Conservation (phyloP, 1,140 invertebrate species). For the Drosophila leontia region DNA sequence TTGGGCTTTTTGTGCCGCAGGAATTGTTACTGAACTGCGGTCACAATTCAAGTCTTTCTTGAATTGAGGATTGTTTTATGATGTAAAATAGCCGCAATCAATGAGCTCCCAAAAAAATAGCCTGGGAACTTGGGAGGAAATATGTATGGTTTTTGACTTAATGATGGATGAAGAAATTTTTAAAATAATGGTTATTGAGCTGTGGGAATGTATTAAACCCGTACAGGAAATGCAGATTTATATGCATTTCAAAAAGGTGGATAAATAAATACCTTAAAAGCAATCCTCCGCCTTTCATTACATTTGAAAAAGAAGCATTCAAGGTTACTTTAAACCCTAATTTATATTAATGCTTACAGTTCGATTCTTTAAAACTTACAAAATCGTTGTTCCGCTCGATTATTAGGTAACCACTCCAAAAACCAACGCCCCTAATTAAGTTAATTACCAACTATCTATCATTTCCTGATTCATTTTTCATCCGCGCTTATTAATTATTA, state of each 20-base stretch:
- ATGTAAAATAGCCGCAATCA: constrained; percentile 35
- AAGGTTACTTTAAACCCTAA: neutral
- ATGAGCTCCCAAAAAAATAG: constrained; percentile 28
- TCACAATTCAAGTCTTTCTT: constrained; percentile 23
- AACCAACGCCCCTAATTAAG: constrained; percentile 52
- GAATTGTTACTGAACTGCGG: constrained; percentile 31
- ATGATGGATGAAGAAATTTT: constrained; percentile 38
- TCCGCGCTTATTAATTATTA: constrained; percentile 73
- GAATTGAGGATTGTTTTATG: constrained; percentile 27
- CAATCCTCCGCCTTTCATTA: neutral
- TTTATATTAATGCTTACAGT: neutral
- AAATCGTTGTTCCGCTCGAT: constrained; percentile 48
- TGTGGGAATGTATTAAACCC: neutral
- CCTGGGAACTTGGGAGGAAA: constrained; percentile 31
- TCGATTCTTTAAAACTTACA: constrained; percentile 49
- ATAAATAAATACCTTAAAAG: neutral
- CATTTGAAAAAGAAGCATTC: neutral
- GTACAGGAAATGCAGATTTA: neutral
- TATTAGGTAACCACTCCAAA: constrained; percentile 50
- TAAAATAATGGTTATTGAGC: constrained; percentile 3
- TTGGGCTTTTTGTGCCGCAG: constrained; percentile 16
- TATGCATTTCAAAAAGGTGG: neutral
- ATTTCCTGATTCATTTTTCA: constrained; percentile 69
- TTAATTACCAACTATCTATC: constrained; percentile 69
- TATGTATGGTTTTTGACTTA: constrained; percentile 24